Evolutionary conservation across 2,888 invertebrate species (phyloP), one percentile per base, ranked within the genome.

Genomic region (Drosophila lacicola): DNA sequence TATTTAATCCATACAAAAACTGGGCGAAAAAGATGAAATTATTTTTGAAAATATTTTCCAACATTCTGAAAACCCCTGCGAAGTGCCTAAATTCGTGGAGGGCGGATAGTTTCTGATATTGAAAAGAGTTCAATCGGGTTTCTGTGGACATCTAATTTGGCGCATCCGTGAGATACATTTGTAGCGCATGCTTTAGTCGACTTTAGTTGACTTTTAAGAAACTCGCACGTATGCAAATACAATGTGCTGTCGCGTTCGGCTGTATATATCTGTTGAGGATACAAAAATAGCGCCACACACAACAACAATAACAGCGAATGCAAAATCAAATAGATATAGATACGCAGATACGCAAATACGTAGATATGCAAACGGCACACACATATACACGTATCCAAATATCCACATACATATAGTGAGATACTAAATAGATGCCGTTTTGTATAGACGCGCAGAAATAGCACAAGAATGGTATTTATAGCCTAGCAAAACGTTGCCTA

Each of bases 241-340:
- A 80, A 60, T 78, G 74, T 67, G 60, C 62, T 77, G 67, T 79
- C 56, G 74, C 63, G 46, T 72, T 45, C 39, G 33, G 29, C 42
- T 21, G 29, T 44, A 21, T 53, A 41, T 63, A 42, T 57, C 53
- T 44, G 58, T 46, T 53, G 49, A 64, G 65, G 47, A 68, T 71
- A 77, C 78, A 64, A 63, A 83, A 86, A 80, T 85, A 86, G 78
- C 64, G 70, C 42, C 37, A 47, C 41, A 14, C 29, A 50, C 25
- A 51, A 19, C 41, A 63, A 57, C 39, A 57, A 36, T 56, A 61
- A 42, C 50, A 78, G 62, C 62, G 72, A 82, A 82, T 86, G 80
- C 83, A 74, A 82, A 80, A 83, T 80, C 69, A 82, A 77, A 74
- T 69, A 80, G 69, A 80, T 71, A 69, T 47, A 67, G 65, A 63